These are phyloP conservation scores for Lates calcarifer DNA, from an alignment of 2,113 vertebrate genomes.

Conservation along the genomic window DNA sequence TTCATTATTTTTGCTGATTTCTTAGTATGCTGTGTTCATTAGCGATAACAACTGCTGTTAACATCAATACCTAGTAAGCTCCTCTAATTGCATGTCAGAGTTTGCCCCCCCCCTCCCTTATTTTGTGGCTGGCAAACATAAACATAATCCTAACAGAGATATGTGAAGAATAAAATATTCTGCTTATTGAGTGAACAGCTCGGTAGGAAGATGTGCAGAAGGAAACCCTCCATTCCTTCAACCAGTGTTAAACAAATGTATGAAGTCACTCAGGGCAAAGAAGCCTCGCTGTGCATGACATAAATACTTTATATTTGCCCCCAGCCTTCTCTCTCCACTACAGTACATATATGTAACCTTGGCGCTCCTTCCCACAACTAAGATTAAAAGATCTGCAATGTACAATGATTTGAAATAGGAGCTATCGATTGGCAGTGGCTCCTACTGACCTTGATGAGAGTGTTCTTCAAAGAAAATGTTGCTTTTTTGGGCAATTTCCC, in stretches of 20 bases:
- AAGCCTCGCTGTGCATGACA: slow-evolving; percentile 48
- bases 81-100: slow-evolving; percentile 56
- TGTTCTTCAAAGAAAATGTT: slow-evolving; percentile 62
- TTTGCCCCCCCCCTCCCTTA: too few relatives aligned
- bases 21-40: slow-evolving; percentile 59
- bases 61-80: slow-evolving; percentile 57
- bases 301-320: slow-evolving; percentile 57
- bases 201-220: slow-evolving; percentile 47
- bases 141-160: slow-evolving; percentile 42
- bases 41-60: slow-evolving; percentile 50
- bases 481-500: slow-evolving; percentile 51
- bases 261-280: slow-evolving; percentile 57
- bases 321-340: not conserved
- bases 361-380: slow-evolving; percentile 32
- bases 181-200: slow-evolving; percentile 49
- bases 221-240: slow-evolving; percentile 50
- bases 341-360: slow-evolving; percentile 57
- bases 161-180: slow-evolving; percentile 41
- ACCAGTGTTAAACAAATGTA: slow-evolving; percentile 56
- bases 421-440: slow-evolving; percentile 57
- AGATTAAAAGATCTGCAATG: slow-evolving; percentile 58
- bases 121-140: slow-evolving; percentile 48
- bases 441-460: slow-evolving; percentile 64
- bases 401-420: slow-evolving; percentile 60
- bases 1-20: slow-evolving; percentile 55